Conservation (phyloP, 2,113 vertebrate species). For the Speoplatyrhinus poulsoni region DNA sequence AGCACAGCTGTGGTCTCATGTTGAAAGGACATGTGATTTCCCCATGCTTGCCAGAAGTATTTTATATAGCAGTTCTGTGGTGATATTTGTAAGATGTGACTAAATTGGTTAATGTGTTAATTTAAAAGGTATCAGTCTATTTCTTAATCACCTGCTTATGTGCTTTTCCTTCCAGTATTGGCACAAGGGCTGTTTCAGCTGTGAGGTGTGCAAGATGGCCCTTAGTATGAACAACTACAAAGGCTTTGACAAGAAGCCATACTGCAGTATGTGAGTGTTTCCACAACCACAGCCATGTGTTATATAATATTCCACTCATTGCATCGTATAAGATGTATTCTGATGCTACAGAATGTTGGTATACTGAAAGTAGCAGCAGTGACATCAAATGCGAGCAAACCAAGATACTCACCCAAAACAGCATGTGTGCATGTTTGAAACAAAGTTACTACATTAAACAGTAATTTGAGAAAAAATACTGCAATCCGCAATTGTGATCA, state of each 20-base stretch:
- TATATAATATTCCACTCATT: no score
- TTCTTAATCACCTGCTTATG: neutral
- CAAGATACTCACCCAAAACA: no score
- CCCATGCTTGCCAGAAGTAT: constrained; percentile 25
- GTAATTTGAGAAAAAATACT: no score
- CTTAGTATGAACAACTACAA: constrained; percentile 99
- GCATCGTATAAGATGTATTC: no score
- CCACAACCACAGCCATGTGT: neutral
- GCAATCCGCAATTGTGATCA: no score
- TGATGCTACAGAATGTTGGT: neutral
- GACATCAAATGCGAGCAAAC: neutral
- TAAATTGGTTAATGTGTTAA: neutral
- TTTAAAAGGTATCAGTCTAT: neutral
- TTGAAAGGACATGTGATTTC: constrained; percentile 23
- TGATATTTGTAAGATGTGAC: neutral
- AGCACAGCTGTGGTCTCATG: constrained; percentile 19
- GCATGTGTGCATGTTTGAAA: no score
- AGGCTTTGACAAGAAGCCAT: constrained; percentile 97
- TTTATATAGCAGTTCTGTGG: constrained; percentile 18
- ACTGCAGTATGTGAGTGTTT: constrained; percentile 93
- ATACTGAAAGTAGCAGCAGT: neutral
- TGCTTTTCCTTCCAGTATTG: constrained; percentile 82
- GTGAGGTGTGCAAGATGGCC: constrained; percentile 98
- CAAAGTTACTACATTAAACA: no score
- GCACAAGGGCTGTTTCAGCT: constrained; percentile 99